Base-by-base conservation (phyloP, 2,797 vertebrate genomes). In the Somateria mollissima region DNA sequence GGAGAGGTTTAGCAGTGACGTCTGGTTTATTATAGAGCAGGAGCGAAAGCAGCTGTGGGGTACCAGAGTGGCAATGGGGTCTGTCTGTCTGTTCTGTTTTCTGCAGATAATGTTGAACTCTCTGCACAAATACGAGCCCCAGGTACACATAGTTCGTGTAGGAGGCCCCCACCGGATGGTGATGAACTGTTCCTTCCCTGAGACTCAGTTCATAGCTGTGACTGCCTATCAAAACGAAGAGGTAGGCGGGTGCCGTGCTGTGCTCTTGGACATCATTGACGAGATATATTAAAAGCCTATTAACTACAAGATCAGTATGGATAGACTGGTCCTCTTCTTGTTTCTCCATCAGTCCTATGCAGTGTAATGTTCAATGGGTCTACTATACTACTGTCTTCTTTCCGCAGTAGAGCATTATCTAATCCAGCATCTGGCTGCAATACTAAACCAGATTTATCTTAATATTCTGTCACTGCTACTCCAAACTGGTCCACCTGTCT, bases 201-300 rank as follows among this genome's bases (percentile, higher is more conserved):
- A 99, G 87, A 99, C 99, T 0, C 99, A 99, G 97, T 99, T 99
- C 97, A 99, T 99, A 45, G 99, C 99, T 0, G 99, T 99, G 83
- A 99, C 99, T 0, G 99, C 99, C 87, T 99, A 99, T 87, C 99
- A 99, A 97, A 99, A 99, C 1, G 99, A 99, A 87, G 99, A 99
- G 99, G 99, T 99, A 92, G 91, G 97, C 2, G 1, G 19, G 32
- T 58, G 67, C 24, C 28, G 49, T 13, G 2, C 54, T 47, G 71
- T 54, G 53, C 45, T 89, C 57, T 58, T 76, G 66, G 9, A 37
- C 61, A 47, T 51, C n/a, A 11, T 12, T 41, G 39, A 28, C 22
- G 34, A 80, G 51, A 15, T 32, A 27, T 32, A 11, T 10, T 37
- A 43, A 65, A 71, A 90, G n/a, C 17, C 79, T 70, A 41, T 41